A percentile compares a stretch with the other conserved stretches of the same genome.
phyloP scores from a whole-genome alignment of 2,113 vertebrate genomes.

The Tiliqua scincoides region DNA sequence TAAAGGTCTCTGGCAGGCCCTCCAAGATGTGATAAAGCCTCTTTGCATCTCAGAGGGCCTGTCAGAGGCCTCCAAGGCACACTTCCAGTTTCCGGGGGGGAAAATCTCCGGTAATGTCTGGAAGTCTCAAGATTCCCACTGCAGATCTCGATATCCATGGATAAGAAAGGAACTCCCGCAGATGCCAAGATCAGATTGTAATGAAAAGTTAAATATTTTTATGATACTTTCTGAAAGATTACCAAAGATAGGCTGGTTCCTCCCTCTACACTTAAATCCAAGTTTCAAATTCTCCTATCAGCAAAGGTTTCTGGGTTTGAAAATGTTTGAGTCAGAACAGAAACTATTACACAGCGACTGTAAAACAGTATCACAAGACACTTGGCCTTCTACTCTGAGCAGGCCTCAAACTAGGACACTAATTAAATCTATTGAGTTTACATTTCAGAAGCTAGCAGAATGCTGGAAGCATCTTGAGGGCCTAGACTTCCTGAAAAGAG shows the following conservation, averaged over 20 bases:
- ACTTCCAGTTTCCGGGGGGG: too few relatives aligned
- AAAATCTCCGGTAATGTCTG: too few relatives aligned
- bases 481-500: neutral
- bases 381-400: neutral
- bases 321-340: neutral
- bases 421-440: neutral
- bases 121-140: too few relatives aligned
- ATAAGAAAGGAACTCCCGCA: too few relatives aligned
- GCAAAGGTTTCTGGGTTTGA: neutral
- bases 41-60: too few relatives aligned
- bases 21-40: too few relatives aligned
- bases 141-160: too few relatives aligned
- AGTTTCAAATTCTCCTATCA: neutral
- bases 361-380: neutral
- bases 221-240: neutral
- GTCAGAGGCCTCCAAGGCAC: too few relatives aligned
- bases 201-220: neutral
- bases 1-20: too few relatives aligned
- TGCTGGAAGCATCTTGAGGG: slow-evolving; percentile 4
- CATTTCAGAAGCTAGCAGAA: neutral
- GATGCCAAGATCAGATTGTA: too few relatives aligned
- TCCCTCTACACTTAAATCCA: neutral
- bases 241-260: neutral
- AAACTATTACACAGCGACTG: neutral
- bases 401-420: neutral